Evolutionary conservation across 1,140 invertebrate species (phyloP).

Genomic region (Temnothorax longispinosus): DNA sequence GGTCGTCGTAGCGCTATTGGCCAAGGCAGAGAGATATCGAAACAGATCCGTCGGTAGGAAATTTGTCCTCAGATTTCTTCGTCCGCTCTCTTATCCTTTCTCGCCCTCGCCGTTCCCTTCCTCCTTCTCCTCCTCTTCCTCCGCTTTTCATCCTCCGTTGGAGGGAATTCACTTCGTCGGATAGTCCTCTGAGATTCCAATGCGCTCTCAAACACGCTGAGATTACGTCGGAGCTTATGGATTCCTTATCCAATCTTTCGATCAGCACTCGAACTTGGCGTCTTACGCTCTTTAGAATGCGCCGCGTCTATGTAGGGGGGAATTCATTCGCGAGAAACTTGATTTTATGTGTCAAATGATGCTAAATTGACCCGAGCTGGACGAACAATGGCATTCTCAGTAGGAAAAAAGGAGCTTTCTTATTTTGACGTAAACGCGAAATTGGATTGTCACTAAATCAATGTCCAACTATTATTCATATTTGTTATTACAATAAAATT

Average conservation of each 20-base stretch:
- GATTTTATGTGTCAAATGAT: constrained; percentile 43
- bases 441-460: not conserved
- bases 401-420: not conserved
- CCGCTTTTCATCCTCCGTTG: constrained; percentile 57
- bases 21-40: constrained; percentile 47
- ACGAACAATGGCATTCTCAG: not conserved
- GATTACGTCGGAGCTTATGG: constrained; percentile 81
- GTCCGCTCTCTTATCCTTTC: constrained; percentile 32
- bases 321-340: constrained; percentile 45
- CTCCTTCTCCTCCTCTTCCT: constrained; percentile 1
- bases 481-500: not conserved
- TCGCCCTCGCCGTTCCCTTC: constrained; percentile 5
- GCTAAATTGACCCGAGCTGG: constrained; percentile 32
- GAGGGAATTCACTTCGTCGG: constrained; percentile 77
- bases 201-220: constrained; percentile 72
- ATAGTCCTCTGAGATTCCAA: constrained; percentile 73
- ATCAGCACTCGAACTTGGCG: constrained; percentile 66
- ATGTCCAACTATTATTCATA: not conserved
- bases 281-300: constrained; percentile 45
- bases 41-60: constrained; percentile 48
- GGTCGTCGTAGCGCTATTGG: constrained; percentile 43
- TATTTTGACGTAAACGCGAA: not conserved
- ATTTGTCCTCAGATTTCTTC: constrained; percentile 53
- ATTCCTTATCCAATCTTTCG: constrained; percentile 81
- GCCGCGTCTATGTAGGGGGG: constrained; percentile 13